Evolutionary conservation across 2,888 invertebrate genomes (phyloP).

Genomic region (Oligia fasciuncula): DNA sequence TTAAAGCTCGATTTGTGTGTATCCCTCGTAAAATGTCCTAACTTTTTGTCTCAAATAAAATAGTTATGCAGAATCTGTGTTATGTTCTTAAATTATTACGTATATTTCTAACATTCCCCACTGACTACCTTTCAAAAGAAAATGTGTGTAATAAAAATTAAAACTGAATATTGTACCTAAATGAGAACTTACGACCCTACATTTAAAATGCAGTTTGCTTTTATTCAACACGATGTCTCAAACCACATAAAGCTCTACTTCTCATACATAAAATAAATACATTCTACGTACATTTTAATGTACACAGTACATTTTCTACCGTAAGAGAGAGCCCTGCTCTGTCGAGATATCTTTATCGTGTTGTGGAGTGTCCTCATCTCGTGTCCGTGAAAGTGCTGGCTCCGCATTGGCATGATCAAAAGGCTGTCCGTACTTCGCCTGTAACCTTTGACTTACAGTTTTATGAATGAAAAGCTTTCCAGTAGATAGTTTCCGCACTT

Average conservation of each 20-base stretch:
- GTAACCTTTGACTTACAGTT: constrained; percentile 22
- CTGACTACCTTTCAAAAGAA: not conserved
- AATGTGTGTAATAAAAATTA: not conserved
- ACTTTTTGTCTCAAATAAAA: not conserved
- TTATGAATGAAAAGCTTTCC: constrained; percentile 16
- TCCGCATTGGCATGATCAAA: constrained; percentile 64
- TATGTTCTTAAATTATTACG: not conserved
- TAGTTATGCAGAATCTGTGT: not conserved
- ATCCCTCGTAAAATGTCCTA: not conserved
- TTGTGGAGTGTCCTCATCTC: constrained; percentile 53
- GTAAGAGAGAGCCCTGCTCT: constrained; percentile 14
- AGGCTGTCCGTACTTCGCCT: constrained; percentile 41
- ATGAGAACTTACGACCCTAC: not conserved
- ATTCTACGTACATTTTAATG: constrained; percentile 13
- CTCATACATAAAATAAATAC: constrained; percentile 23
- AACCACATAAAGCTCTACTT: constrained; percentile 1
- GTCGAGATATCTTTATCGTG: constrained; percentile 51
- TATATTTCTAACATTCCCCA: not conserved
- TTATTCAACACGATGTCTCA: not conserved
- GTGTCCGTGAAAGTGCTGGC: constrained; percentile 47
- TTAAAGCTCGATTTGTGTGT: not conserved
- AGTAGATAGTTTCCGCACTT: not conserved
- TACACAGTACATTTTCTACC: constrained; percentile 5
- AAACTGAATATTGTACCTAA: not conserved
- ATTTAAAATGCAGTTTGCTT: not conserved